These are phyloP conservation scores for Pinctada fucata DNA, from an alignment of 2,888 invertebrate species.

Conservation along the genomic window DNA sequence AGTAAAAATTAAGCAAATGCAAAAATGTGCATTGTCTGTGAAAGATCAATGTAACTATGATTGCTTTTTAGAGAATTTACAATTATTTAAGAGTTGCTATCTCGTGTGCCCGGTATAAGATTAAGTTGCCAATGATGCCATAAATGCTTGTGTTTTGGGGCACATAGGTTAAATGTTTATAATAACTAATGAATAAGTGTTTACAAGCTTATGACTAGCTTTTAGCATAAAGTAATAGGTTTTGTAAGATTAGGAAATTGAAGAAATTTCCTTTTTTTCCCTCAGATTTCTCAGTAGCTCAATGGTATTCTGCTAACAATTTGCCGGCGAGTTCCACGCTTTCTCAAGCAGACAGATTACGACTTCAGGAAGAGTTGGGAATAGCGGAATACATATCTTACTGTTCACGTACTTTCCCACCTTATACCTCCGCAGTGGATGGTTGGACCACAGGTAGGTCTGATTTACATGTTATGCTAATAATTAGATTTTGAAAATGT, in stretches of 20 bases:
- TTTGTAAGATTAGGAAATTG: too few species aligned
- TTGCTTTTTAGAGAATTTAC: too few species aligned
- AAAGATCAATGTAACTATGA: too few species aligned
- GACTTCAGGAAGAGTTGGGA: slow-evolving; percentile 44
- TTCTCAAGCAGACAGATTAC: slow-evolving; percentile 17
- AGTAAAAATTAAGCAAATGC: not conserved
- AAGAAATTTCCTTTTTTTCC: not conserved
- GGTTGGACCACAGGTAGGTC: slow-evolving; percentile 37
- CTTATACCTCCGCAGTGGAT: slow-evolving; percentile 28
- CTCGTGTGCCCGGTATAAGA: not conserved
- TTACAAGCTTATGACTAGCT: too few species aligned
- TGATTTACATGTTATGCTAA: too few species aligned
- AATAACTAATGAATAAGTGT: too few species aligned
- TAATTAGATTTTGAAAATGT: too few species aligned
- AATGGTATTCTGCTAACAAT: slow-evolving; percentile 23
- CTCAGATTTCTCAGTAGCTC: slow-evolving; percentile 24
- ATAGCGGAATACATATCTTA: slow-evolving; percentile 41
- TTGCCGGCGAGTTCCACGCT: not conserved
- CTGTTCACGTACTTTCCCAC: slow-evolving; percentile 30
- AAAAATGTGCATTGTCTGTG: not conserved
- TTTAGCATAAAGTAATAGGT: too few species aligned
- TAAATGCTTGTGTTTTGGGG: too few species aligned
- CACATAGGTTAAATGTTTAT: too few species aligned
- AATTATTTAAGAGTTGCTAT: not conserved
- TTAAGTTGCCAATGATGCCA: too few species aligned